Conservation (phyloP, 1,140 invertebrate genomes). For the Trissolcus basalis region DNA sequence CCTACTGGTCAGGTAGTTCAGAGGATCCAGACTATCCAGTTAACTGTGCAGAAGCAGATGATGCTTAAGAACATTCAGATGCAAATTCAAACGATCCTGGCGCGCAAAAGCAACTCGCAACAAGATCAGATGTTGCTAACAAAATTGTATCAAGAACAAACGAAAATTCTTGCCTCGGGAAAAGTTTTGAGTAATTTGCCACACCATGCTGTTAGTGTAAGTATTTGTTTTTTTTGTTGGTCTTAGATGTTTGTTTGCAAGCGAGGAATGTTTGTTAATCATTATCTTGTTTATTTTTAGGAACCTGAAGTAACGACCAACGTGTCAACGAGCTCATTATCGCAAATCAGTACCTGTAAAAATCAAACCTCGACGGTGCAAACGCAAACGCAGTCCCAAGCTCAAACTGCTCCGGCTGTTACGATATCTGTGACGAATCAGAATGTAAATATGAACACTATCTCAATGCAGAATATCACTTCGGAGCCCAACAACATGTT, state of each 20-base stretch:
- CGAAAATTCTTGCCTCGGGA: conserved; percentile 77
- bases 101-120: conserved; percentile 70
- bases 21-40: conserved; percentile 70
- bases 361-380: conserved; percentile 72
- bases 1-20: conserved; percentile 69
- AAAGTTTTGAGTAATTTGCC: conserved; percentile 73
- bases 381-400: conserved; percentile 71
- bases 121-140: conserved; percentile 73
- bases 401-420: conserved; percentile 59
- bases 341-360: conserved; percentile 67
- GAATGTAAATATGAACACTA: conserved; percentile 61
- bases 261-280: neutral
- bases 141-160: conserved; percentile 76
- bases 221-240: conserved; percentile 7
- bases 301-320: conserved; percentile 62
- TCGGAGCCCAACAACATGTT: conserved; percentile 61
- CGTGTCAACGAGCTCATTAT: conserved; percentile 61
- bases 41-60: conserved; percentile 71
- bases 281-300: conserved; percentile 46
- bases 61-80: conserved; percentile 73
- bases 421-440: conserved; percentile 61
- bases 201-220: conserved; percentile 64
- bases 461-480: conserved; percentile 49
- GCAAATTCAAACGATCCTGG: conserved; percentile 75
- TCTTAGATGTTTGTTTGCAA: neutral